Evolutionary conservation across 2,113 vertebrate species (phyloP).

Genomic region (Grus americana): DNA sequence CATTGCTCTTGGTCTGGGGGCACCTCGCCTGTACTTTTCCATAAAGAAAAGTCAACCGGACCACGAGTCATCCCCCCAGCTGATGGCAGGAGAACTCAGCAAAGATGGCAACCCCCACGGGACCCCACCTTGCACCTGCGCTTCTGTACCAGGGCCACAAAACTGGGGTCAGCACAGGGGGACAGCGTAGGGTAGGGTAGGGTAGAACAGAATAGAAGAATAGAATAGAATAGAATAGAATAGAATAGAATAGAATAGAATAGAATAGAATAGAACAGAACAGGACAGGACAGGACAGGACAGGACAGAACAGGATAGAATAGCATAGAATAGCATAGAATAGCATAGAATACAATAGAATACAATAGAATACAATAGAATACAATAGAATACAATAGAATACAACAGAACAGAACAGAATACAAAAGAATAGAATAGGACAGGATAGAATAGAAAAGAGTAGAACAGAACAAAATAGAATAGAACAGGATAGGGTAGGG

Average conservation of each 20-base stretch:
- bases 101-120: not conserved
- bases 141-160: not conserved
- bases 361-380: too few relatives aligned
- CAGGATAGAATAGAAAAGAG: too few relatives aligned
- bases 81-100: not conserved
- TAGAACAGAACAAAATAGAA: not conserved
- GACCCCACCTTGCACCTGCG: not conserved
- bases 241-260: not conserved
- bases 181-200: not conserved
- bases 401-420: too few relatives aligned
- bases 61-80: not conserved
- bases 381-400: too few relatives aligned
- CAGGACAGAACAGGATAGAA: not conserved
- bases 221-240: too few relatives aligned
- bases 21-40: accelerated
- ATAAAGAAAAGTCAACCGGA: not conserved
- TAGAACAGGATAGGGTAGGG: too few relatives aligned
- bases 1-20: not conserved
- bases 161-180: not conserved
- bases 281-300: not conserved
- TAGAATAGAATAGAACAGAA: not conserved
- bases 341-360: too few relatives aligned
- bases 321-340: too few relatives aligned
- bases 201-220: not conserved
- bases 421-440: too few relatives aligned